phyloP scores from a whole-genome alignment of 2,113 vertebrate species.

The Osmerus eperlanus region DNA sequence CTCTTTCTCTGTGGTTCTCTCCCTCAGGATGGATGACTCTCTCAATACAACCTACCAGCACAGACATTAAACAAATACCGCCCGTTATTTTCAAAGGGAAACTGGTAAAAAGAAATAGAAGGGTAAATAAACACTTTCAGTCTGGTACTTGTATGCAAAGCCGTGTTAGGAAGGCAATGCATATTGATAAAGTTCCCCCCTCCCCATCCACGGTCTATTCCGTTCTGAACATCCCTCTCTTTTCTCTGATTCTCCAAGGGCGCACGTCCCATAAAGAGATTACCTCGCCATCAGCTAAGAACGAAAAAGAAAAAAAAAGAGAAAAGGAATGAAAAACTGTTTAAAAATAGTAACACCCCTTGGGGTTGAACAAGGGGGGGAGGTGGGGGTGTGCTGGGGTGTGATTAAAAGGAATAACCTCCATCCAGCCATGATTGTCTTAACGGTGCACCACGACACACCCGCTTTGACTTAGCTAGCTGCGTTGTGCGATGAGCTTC shows the following conservation, averaged over 20 bases:
- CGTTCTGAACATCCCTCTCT: conserved; percentile 63
- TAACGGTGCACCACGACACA: conserved; percentile 33
- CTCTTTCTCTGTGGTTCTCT: conserved; percentile 41
- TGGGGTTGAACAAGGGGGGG: conserved; percentile 48
- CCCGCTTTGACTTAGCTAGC: neutral
- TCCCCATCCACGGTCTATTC: conserved; percentile 33
- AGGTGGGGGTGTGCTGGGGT: conserved; percentile 51
- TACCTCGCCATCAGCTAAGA: conserved; percentile 57
- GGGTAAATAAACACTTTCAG: conserved; percentile 5
- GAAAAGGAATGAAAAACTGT: conserved; percentile 62
- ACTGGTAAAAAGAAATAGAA: neutral
- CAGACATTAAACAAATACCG: conserved; percentile 38
- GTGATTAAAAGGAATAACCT: conserved; percentile 72
- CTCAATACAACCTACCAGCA: conserved; percentile 29
- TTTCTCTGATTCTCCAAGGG: conserved; percentile 65
- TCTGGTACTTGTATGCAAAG: conserved; percentile 38
- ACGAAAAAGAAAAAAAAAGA: neutral
- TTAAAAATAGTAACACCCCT: conserved; percentile 68
- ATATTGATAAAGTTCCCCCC: conserved; percentile 40
- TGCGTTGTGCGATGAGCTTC: no score
- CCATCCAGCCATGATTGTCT: conserved; percentile 57
- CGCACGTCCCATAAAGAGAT: conserved; percentile 62
- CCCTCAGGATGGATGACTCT: conserved; percentile 38
- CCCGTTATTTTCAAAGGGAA: conserved; percentile 19
- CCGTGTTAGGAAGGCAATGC: conserved; percentile 14